Conservation (phyloP, 2,888 invertebrate genomes). For the Pasiphila rectangulata region DNA sequence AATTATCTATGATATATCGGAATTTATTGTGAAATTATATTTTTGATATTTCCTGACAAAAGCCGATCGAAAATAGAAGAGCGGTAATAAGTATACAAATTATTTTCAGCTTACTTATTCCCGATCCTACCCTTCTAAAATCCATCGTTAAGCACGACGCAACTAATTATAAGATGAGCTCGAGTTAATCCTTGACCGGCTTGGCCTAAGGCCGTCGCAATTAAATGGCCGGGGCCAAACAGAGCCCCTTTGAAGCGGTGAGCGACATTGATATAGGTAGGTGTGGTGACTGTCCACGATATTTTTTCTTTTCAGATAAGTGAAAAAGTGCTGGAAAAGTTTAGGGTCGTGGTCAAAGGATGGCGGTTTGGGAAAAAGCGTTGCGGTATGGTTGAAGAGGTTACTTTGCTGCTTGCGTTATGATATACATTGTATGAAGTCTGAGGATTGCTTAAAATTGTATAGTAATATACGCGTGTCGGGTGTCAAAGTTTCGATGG, state of each 20-base stretch:
- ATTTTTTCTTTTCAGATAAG: constrained; percentile 14
- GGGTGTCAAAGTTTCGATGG: too few species aligned
- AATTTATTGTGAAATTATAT: too few species aligned
- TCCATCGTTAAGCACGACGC: constrained; percentile 16
- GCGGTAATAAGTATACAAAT: background rate
- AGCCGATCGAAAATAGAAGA: too few species aligned
- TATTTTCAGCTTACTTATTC: background rate
- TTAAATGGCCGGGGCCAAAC: constrained; percentile 33
- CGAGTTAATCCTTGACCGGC: constrained; percentile 40
- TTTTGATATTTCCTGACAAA: too few species aligned
- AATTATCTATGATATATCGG: too few species aligned
- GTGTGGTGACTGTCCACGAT: constrained; percentile 13
- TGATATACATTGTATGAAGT: too few species aligned
- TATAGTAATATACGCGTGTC: too few species aligned
- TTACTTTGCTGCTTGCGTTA: background rate
- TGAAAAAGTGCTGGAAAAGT: constrained; percentile 14
- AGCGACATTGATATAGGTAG: constrained; percentile 33
- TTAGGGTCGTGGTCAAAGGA: background rate
- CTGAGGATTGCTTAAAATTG: too few species aligned
- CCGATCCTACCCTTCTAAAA: constrained; percentile 11
- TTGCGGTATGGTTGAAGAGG: background rate
- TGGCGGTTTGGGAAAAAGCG: background rate
- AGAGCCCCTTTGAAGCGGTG: constrained; percentile 29
- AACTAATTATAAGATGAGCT: constrained; percentile 48
- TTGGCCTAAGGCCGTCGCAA: constrained; percentile 29